Evolutionary conservation across 2,113 vertebrate species (phyloP).

Genomic region (Colius striatus): DNA sequence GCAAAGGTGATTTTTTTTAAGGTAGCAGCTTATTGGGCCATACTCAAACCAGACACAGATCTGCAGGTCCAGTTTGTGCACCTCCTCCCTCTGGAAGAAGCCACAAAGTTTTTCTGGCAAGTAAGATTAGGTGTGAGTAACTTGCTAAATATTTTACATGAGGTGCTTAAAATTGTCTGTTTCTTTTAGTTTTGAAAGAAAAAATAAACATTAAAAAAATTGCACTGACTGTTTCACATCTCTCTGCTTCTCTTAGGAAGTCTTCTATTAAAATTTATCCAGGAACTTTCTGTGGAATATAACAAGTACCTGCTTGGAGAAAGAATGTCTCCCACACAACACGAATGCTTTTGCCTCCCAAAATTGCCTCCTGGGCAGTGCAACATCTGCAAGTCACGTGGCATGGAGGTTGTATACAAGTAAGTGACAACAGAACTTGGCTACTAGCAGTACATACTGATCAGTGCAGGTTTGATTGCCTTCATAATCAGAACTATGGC

Average conservation of each 20-base stretch:
- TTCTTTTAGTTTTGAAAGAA: not conserved
- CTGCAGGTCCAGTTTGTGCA: not conserved
- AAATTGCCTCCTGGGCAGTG: slow-evolving; percentile 28
- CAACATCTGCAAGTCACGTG: not conserved
- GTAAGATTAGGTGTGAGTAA: not conserved
- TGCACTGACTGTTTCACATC: not conserved
- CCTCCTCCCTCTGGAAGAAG: not conserved
- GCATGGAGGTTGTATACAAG: slow-evolving; percentile 15
- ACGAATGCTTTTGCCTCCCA: slow-evolving; percentile 24
- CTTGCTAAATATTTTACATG: not conserved
- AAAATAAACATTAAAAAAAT: not conserved
- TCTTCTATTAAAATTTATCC: slow-evolving; percentile 65
- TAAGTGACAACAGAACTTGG: not conserved
- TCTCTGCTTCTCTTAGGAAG: slow-evolving; percentile 45
- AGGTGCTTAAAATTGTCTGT: not conserved
- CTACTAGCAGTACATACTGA: rapidly evolving
- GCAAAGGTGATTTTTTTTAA: not conserved
- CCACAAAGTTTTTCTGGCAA: not conserved
- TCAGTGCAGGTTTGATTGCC: not conserved
- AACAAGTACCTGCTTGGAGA: slow-evolving; percentile 55
- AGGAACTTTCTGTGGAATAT: slow-evolving; percentile 65
- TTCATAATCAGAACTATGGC: not conserved
- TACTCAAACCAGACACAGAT: not conserved
- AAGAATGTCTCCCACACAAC: not conserved
- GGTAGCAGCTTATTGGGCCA: not conserved